A percentile compares a stretch with the other conserved stretches of the same genome.
Conservation (phyloP, 2,113 vertebrate genomes). For the Ictidomys tridecemlineatus region DNA sequence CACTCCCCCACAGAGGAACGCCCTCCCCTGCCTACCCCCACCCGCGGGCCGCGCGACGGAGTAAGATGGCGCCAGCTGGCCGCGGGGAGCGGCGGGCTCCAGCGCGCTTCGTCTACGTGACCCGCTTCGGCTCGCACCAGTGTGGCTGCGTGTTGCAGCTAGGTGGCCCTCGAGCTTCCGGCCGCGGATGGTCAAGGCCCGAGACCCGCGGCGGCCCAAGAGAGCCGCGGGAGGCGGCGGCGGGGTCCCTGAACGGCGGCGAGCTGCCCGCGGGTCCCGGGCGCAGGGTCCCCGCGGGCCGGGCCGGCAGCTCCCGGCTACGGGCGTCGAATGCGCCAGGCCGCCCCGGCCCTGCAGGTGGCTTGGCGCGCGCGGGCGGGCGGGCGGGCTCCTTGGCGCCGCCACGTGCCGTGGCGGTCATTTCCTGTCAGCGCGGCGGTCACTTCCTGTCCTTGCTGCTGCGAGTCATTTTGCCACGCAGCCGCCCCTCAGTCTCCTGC, state of each 20-base stretch:
- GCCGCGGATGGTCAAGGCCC: rapidly evolving
- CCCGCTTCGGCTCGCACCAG: constrained; percentile 83
- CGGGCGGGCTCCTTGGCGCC: rapidly evolving
- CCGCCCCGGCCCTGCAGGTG: not conserved
- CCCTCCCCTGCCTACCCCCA: rapidly evolving
- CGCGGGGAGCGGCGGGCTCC: rapidly evolving
- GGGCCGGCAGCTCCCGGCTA: not conserved
- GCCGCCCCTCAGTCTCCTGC: too few species aligned
- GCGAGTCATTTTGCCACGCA: not conserved
- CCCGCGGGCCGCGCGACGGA: too few species aligned
- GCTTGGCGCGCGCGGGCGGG: too few species aligned
- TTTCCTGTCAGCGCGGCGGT: not conserved
- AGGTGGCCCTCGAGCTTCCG: not conserved
- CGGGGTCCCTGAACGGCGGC: rapidly evolving
- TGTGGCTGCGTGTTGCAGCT: constrained; percentile 53
- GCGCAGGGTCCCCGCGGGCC: not conserved
- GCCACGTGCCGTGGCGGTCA: not conserved
- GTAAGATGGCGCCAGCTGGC: not conserved
- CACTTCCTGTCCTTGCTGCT: too few species aligned
- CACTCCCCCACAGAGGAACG: not conserved
- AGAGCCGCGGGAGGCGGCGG: rapidly evolving
- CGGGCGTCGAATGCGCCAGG: not conserved
- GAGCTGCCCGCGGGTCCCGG: too few species aligned
- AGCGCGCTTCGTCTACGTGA: constrained; percentile 74
- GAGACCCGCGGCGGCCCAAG: rapidly evolving